Evolutionary conservation across 1,140 invertebrate species (phyloP).

Genomic region (Trichogramma pretiosum): DNA sequence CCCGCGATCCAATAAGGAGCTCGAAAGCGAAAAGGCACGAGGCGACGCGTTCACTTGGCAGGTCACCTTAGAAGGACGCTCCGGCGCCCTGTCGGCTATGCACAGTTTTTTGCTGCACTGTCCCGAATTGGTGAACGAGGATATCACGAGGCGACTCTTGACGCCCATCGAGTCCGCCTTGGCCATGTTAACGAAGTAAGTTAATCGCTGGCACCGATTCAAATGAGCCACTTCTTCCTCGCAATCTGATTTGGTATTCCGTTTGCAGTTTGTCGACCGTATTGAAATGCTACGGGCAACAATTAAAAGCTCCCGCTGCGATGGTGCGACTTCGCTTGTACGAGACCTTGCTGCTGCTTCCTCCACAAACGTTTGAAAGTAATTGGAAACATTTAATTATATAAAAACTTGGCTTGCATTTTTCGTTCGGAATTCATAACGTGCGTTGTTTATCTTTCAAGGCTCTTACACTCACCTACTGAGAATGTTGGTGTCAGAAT

Average conservation of each 20-base stretch:
- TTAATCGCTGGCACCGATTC: too few species aligned
- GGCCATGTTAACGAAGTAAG: conserved; percentile 87
- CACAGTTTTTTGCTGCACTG: conserved; percentile 88
- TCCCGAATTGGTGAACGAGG: conserved; percentile 82
- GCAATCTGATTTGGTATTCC: not conserved
- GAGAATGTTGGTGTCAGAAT: conserved; percentile 92
- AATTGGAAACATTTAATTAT: conserved; percentile 22
- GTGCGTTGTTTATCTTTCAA: conserved; percentile 24
- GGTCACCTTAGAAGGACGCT: conserved; percentile 90
- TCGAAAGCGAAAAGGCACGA: conserved; percentile 92
- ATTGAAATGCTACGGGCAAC: conserved; percentile 86
- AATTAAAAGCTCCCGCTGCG: conserved; percentile 86
- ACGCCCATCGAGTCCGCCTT: conserved; percentile 90
- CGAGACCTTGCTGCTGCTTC: conserved; percentile 77
- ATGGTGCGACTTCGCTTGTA: conserved; percentile 86
- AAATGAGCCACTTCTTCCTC: not conserved
- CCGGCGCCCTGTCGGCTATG: conserved; percentile 91
- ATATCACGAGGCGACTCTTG: conserved; percentile 77
- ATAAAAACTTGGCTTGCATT: not conserved
- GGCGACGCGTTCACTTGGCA: conserved; percentile 99
- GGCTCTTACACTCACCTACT: conserved; percentile 77
- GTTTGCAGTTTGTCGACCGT: conserved; percentile 68
- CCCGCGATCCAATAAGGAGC: conserved; percentile 87
- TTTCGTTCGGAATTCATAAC: too few species aligned
- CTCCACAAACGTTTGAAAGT: conserved; percentile 77